phyloP scores from a whole-genome alignment of 2,888 invertebrate genomes.

The Polylopha cassiicola region DNA sequence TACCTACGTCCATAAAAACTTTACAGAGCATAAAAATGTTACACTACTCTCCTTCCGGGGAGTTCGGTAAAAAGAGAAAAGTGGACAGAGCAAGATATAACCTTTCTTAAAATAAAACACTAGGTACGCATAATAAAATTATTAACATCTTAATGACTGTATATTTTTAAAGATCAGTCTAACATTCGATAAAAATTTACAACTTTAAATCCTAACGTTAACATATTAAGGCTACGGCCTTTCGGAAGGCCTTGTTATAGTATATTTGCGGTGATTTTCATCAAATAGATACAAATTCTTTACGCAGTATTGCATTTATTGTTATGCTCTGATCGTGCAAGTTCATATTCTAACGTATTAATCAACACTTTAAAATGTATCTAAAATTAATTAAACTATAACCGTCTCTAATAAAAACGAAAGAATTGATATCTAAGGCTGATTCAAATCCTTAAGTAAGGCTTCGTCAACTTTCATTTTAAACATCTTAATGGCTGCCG shows the following conservation, averaged over 20 bases:
- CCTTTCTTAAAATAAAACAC: conserved; percentile 42
- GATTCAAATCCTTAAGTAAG: too few relatives aligned
- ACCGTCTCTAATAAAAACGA: too few relatives aligned
- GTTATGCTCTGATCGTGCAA: conserved; percentile 1
- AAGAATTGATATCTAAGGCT: too few relatives aligned
- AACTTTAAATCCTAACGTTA: conserved; percentile 50
- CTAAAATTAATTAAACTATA: too few relatives aligned
- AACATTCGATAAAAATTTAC: conserved; percentile 74
- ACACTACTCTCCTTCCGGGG: conserved; percentile 51
- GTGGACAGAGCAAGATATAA: conserved; percentile 61
- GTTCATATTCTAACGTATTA: too few relatives aligned
- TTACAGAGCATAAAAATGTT: too few relatives aligned
- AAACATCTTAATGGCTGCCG: too few relatives aligned
- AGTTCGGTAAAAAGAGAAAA: conserved; percentile 47
- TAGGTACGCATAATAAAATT: conserved; percentile 52
- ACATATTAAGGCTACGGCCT: conserved; percentile 57
- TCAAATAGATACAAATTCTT: too few relatives aligned
- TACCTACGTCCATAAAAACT: too few relatives aligned
- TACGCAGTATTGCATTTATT: neutral
- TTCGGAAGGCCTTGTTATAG: conserved; percentile 20
- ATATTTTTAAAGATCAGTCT: conserved; percentile 75
- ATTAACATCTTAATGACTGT: conserved; percentile 58
- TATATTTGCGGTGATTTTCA: neutral
- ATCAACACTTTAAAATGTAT: too few relatives aligned
- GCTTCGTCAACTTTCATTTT: too few relatives aligned